These are phyloP conservation scores for Gymnoscopelus braueri DNA, from an alignment of 2,797 vertebrate species.

Conservation along the genomic window DNA sequence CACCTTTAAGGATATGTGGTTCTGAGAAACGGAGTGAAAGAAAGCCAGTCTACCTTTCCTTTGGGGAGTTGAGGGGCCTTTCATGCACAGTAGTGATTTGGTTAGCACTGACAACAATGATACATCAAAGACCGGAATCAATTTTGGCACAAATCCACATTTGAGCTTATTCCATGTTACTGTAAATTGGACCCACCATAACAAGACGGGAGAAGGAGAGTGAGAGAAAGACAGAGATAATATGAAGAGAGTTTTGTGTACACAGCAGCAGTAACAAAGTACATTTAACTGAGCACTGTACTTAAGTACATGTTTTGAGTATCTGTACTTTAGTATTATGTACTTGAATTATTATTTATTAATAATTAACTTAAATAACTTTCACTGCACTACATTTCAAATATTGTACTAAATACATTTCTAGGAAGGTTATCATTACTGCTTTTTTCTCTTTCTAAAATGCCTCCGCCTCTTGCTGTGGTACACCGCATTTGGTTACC, in stretches of 20 bases:
- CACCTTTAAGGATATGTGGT: conserved; percentile 57
- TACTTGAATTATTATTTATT: too few species aligned
- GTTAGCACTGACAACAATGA: conserved; percentile 76
- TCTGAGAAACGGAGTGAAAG: conserved; percentile 49
- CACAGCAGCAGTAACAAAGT: too few species aligned
- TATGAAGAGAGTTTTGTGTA: conserved; percentile 1
- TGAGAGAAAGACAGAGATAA: conserved; percentile 24
- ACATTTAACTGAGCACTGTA: too few species aligned
- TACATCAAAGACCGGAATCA: conserved; percentile 76
- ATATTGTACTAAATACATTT: too few species aligned
- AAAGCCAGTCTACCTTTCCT: conserved; percentile 49
- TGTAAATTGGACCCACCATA: conserved; percentile 24
- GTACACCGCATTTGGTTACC: too few species aligned
- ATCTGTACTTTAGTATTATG: too few species aligned
- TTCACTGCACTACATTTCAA: too few species aligned
- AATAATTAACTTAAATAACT: too few species aligned
- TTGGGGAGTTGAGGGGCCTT: conserved; percentile 61
- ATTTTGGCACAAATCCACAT: conserved; percentile 60
- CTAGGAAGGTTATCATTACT: too few species aligned
- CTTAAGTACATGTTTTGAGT: too few species aligned
- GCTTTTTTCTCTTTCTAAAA: too few species aligned
- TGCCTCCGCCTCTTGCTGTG: too few species aligned
- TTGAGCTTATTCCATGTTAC: conserved; percentile 15
- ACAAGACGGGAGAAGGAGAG: conserved; percentile 5
- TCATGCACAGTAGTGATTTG: conserved; percentile 73